These are phyloP conservation scores for Oryzias melastigma DNA, from an alignment of 2,113 vertebrate genomes.

Conservation along the genomic window DNA sequence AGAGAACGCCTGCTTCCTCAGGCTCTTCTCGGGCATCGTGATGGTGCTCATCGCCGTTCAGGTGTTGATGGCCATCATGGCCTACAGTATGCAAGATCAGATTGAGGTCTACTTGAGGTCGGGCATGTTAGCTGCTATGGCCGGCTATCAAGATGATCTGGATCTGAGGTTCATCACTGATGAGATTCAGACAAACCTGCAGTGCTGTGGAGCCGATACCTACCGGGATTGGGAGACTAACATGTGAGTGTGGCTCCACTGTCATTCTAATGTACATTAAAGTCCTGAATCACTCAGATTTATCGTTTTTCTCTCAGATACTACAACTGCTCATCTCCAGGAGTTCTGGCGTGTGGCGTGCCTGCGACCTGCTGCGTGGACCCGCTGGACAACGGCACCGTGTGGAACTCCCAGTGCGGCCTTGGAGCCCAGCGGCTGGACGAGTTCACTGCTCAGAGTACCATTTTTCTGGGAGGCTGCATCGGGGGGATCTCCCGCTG, in stretches of 20 bases:
- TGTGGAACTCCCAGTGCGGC: conserved; percentile 84
- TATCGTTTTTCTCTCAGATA: conserved; percentile 75
- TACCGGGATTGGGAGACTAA: conserved; percentile 91
- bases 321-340: conserved; percentile 90
- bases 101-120: conserved; percentile 72
- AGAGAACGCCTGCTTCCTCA: conserved; percentile 82
- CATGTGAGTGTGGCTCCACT: conserved; percentile 78
- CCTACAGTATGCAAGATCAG: conserved; percentile 69
- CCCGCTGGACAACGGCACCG: conserved; percentile 78
- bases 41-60: conserved; percentile 71
- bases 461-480: conserved; percentile 82
- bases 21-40: conserved; percentile 71
- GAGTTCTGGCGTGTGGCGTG: conserved; percentile 84
- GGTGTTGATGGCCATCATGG: conserved; percentile 73
- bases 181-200: conserved; percentile 84
- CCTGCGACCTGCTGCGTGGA: conserved; percentile 88
- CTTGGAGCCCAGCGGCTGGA: conserved; percentile 75
- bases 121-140: conserved; percentile 77
- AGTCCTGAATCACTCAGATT: no score
- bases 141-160: conserved; percentile 85
- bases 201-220: conserved; percentile 85
- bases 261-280: no score
- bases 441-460: conserved; percentile 59
- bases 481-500: conserved; percentile 72
- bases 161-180: conserved; percentile 89